Conservation (phyloP, 2,797 vertebrate species). For the Setipinna tenuifilis region DNA sequence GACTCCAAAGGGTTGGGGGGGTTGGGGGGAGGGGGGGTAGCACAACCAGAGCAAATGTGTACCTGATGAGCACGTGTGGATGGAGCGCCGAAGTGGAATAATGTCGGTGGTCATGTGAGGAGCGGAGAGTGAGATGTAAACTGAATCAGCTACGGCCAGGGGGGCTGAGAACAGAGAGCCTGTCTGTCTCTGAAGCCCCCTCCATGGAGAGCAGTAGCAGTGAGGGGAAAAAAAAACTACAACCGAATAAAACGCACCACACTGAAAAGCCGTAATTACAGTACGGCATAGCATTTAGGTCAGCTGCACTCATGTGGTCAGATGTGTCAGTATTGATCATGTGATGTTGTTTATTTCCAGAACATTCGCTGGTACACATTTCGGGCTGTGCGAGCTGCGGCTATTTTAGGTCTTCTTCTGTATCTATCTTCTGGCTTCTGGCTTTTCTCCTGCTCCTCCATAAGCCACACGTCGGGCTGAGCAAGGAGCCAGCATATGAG, state of each 20-base stretch:
- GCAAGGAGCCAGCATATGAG: background rate
- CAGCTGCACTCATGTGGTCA: slow-evolving; percentile 9
- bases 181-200: background rate
- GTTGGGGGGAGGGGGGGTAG: too few species aligned
- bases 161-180: background rate
- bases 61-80: slow-evolving; percentile 1
- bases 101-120: background rate
- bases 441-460: background rate
- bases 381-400: background rate
- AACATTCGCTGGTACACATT: slow-evolving; percentile 17
- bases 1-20: background rate
- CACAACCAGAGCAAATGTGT: background rate
- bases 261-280: background rate
- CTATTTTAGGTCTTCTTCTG: background rate
- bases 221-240: background rate
- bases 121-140: background rate
- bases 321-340: slow-evolving; percentile 23
- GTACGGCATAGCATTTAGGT: slow-evolving; percentile 17
- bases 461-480: background rate
- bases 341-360: slow-evolving; percentile 14
- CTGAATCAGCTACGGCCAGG: background rate
- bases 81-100: background rate
- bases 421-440: background rate
- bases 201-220: background rate
- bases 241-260: background rate